Conservation (phyloP, 2,888 invertebrate genomes). For the Ormia ochracea region DNA sequence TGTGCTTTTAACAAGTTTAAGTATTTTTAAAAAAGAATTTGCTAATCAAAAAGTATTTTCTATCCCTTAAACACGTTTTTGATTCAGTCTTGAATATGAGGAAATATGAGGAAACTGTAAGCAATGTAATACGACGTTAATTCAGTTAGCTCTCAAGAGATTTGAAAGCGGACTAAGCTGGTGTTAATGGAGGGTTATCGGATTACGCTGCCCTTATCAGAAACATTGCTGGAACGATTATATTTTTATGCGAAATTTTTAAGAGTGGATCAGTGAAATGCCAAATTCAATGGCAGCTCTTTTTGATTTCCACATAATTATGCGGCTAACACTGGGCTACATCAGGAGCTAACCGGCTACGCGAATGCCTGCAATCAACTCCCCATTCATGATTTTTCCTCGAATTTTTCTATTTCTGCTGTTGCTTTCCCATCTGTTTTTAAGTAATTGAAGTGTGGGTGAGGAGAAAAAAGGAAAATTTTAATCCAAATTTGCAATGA, state of each 20-base stretch:
- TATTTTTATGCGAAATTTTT: no score
- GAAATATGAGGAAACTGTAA: conserved; percentile 8
- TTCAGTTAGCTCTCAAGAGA: no score
- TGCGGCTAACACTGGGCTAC: no score
- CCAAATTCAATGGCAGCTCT: no score
- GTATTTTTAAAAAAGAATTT: conserved; percentile 1
- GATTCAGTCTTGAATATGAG: conserved; percentile 3
- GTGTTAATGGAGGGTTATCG: no score
- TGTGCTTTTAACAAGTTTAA: conserved; percentile 26
- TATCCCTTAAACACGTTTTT: conserved; percentile 3
- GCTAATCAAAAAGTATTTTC: neutral
- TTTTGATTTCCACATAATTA: no score
- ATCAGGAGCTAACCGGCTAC: no score
- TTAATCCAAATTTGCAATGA: conserved; percentile 7
- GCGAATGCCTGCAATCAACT: conserved; percentile 1
- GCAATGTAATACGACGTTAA: neutral
- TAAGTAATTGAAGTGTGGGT: conserved; percentile 44
- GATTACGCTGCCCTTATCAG: no score
- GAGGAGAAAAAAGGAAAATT: conserved; percentile 29
- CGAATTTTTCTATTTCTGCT: neutral
- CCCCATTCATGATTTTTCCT: neutral
- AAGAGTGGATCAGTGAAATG: no score
- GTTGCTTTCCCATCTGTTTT: neutral
- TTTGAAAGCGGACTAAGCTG: no score
- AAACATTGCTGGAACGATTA: no score